phyloP scores from a whole-genome alignment of 1,140 invertebrate genomes.

The Aricia agestis region DNA sequence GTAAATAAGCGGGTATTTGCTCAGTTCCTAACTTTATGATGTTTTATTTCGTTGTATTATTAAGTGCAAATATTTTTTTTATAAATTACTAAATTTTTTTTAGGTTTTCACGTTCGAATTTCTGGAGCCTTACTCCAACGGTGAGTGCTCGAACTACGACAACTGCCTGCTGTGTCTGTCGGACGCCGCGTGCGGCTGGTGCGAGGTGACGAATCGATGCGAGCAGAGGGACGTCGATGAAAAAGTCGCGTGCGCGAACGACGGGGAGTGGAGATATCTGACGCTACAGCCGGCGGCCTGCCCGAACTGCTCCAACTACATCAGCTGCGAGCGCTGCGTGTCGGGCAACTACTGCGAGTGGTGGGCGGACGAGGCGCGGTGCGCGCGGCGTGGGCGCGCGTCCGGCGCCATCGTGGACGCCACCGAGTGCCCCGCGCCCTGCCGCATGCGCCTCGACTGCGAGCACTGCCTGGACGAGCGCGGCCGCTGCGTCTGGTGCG shows the following conservation, averaged over 20 bases:
- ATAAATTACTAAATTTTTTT: conserved; percentile 22
- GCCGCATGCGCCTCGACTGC: conserved; percentile 85
- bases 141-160: conserved; percentile 85
- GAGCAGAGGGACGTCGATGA: conserved; percentile 80
- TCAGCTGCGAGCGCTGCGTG: conserved; percentile 89
- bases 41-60: no score
- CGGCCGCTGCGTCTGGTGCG: conserved; percentile 96
- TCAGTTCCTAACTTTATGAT: no score
- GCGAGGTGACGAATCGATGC: conserved; percentile 82
- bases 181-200: conserved; percentile 95
- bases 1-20: no score
- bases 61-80: no score
- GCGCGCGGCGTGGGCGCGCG: conserved; percentile 86
- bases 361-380: conserved; percentile 90
- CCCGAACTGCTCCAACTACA: conserved; percentile 90
- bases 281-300: conserved; percentile 88
- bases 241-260: conserved; percentile 76
- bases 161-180: conserved; percentile 93
- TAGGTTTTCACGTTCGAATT: conserved; percentile 91
- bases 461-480: conserved; percentile 88
- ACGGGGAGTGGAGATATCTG: conserved; percentile 85
- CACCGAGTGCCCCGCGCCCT: conserved; percentile 84
- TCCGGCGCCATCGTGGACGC: conserved; percentile 79
- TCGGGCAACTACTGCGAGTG: conserved; percentile 88
- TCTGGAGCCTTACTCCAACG: conserved; percentile 89